These are phyloP conservation scores for Malacoctenus gilli DNA, from an alignment of 2,797 vertebrate genomes.

Conservation along the genomic window DNA sequence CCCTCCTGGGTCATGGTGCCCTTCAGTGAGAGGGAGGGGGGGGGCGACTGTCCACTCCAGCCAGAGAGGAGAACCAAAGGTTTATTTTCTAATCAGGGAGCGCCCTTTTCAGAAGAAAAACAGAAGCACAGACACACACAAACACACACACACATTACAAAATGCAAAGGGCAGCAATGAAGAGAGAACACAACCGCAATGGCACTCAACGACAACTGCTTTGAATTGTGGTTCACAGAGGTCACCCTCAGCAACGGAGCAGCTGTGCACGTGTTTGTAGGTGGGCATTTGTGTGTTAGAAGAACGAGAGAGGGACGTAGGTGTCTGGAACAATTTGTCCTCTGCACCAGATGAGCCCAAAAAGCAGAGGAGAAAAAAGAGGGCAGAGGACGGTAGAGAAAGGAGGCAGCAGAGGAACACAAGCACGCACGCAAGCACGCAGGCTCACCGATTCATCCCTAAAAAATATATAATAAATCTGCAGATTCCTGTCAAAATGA, in stretches of 20 bases:
- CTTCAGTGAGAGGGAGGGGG: slow-evolving; percentile 42
- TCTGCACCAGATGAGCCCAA: slow-evolving; percentile 60
- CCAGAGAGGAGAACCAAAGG: slow-evolving; percentile 35
- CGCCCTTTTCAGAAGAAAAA: slow-evolving; percentile 28
- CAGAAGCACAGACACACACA: slow-evolving; percentile 14
- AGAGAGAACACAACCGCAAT: slow-evolving; percentile 8
- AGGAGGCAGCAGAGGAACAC: too few species aligned
- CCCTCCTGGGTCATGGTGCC: slow-evolving; percentile 85
- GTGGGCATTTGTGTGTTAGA: slow-evolving; percentile 1
- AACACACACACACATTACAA: too few species aligned
- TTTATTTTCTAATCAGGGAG: slow-evolving; percentile 31
- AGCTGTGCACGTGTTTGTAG: slow-evolving; percentile 12
- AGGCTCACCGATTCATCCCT: slow-evolving; percentile 42
- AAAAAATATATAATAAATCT: slow-evolving; percentile 34
- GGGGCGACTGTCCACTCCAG: slow-evolving; percentile 40
- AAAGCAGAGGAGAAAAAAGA: slow-evolving; percentile 52
- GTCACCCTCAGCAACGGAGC: slow-evolving; percentile 45
- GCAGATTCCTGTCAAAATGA: slow-evolving; percentile 48
- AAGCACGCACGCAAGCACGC: slow-evolving; percentile 7
- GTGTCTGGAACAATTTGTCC: slow-evolving; percentile 51
- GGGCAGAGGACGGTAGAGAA: slow-evolving; percentile 39
- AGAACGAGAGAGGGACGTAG: slow-evolving; percentile 6
- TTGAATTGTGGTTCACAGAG: slow-evolving; percentile 35
- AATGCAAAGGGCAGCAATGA: not conserved
- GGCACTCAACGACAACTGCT: slow-evolving; percentile 40